Evolutionary conservation across 2,113 vertebrate genomes (phyloP), one percentile per base, ranked within the genome.

Genomic region (Brienomyrus brachyistius): DNA sequence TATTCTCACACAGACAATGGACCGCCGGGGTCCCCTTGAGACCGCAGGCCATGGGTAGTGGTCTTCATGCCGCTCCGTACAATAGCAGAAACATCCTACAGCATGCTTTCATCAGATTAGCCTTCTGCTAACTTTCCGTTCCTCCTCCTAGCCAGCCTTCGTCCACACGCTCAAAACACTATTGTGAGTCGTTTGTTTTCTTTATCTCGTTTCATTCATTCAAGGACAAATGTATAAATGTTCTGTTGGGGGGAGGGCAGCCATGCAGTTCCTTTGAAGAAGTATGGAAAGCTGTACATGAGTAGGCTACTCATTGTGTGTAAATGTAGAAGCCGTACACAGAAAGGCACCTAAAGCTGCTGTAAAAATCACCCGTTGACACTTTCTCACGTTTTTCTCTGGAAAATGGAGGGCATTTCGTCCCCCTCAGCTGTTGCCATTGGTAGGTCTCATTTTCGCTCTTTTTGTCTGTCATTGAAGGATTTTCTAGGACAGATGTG

Each of bases 401-500:
- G 89, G 43, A 90, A 89, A 88, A 89, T 89, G 90, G 87, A 23
- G 10, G 62, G 50, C 9, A 80, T 94, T 89, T 93, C 90, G 43
- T 91, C 89, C 80, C 83, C 66, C 56, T 95, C 94, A 95, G 94
- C 94, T 95, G 94, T 92, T 91, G 91, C 91, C 89, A 88, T 91
- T 93, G 93, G 91, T 89, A 89, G 89, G 74, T 91, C 11, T 10
- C 27, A 13, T 31, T 70, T 88, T 88, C 54, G 82, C 56, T 35
- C 90, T 80, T 40, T 89, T 56, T 70, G 82, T 47, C 13, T 40
- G 35, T 43, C 31, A 19, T 43, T 43, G 35, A 35, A 43, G 31
- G 74, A 19, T 40, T 80, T 43, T 43, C 74, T 80, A 27, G 5
- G 74, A 80, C 74, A 15, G 74, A 80, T 80, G 35, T 43, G 15